Conservation (phyloP, 2,113 vertebrate species). For the Gila orcuttii region DNA sequence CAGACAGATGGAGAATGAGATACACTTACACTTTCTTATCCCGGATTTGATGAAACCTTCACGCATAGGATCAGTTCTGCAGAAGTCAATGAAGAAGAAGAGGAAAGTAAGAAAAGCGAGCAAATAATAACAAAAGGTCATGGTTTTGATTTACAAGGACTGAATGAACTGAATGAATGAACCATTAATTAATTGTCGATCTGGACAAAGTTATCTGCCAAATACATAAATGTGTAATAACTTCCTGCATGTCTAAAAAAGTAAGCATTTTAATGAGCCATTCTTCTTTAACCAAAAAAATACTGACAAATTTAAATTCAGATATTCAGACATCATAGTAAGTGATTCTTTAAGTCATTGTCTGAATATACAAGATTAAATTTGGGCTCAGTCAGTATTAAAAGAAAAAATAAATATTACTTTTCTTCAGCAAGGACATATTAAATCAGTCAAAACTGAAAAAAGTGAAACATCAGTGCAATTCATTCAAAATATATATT, state of each 20-base stretch:
- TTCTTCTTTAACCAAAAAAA: neutral
- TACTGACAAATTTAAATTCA: neutral
- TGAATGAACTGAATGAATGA: neutral
- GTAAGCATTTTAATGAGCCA: neutral
- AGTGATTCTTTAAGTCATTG: neutral
- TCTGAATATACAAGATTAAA: neutral
- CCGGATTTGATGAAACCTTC: constrained; percentile 35
- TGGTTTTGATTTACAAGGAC: neutral
- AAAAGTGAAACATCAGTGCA: too few species aligned
- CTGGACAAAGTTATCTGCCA: neutral
- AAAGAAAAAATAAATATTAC: too few species aligned
- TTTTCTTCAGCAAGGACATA: too few species aligned
- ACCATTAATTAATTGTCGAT: neutral
- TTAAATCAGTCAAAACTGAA: too few species aligned
- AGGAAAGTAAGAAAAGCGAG: neutral
- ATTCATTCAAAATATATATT: too few species aligned
- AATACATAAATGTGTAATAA: neutral
- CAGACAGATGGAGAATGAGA: neutral
- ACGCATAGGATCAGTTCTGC: constrained; percentile 27
- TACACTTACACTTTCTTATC: constrained; percentile 48
- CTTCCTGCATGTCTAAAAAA: neutral
- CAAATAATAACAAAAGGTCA: neutral
- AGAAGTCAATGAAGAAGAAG: neutral
- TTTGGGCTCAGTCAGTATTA: too few species aligned
- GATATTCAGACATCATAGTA: neutral